Conservation (phyloP, 1,140 invertebrate genomes). For the Drosophila takahashii region DNA sequence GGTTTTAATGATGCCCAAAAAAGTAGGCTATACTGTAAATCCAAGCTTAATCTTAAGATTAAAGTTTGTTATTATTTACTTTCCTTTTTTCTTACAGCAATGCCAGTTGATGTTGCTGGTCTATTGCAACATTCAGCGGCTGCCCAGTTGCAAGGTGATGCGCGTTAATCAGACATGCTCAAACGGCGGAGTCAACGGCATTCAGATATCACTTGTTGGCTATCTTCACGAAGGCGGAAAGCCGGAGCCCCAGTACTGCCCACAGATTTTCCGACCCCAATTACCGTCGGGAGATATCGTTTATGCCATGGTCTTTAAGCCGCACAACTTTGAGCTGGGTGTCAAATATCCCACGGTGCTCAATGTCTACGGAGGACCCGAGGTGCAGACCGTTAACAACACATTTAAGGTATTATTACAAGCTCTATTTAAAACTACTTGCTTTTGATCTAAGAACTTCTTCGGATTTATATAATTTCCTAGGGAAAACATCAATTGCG, state of each 20-base stretch:
- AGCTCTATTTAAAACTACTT: no score
- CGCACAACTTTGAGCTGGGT: conserved; percentile 90
- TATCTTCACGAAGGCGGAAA: conserved; percentile 89
- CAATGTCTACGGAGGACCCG: conserved; percentile 98
- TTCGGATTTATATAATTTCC: conserved; percentile 25
- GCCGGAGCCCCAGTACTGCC: conserved; percentile 87
- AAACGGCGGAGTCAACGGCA: conserved; percentile 86
- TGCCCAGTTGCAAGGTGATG: conserved; percentile 93
- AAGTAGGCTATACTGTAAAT: conserved; percentile 2
- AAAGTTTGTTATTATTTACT: neutral
- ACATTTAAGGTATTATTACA: conserved; percentile 91
- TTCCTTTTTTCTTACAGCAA: conserved; percentile 86
- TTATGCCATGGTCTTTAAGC: conserved; percentile 97
- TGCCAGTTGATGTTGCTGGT: conserved; percentile 94
- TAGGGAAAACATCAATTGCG: conserved; percentile 95
- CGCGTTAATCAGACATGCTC: conserved; percentile 87
- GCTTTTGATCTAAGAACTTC: no score
- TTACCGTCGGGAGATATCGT: conserved; percentile 90
- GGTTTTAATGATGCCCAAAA: neutral
- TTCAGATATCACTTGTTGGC: conserved; percentile 88
- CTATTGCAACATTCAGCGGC: conserved; percentile 94
- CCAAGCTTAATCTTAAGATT: neutral
- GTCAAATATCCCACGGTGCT: conserved; percentile 96
- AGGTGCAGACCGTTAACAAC: conserved; percentile 98
- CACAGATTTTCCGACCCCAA: conserved; percentile 90